Evolutionary conservation across 37 sponge, comb jelly and placozoan species (phyloP), one percentile per base, ranked within the genome.

Genomic region (Axinella damicornis): DNA sequence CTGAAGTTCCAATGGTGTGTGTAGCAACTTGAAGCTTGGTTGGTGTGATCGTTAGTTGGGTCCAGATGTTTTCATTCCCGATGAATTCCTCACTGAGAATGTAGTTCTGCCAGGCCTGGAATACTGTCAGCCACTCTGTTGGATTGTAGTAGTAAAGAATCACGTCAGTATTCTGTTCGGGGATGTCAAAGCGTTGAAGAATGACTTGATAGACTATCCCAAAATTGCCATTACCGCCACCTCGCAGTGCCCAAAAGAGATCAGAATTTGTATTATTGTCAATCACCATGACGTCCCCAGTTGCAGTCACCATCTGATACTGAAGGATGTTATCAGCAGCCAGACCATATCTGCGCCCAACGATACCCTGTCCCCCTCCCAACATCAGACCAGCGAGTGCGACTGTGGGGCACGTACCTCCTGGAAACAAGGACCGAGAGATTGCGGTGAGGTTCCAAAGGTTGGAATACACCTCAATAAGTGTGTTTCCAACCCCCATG

Each of bases 401-500:
- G 11, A 62, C 64, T 11, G 64, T 62, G 4, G 64, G 64, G 12
- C 64, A 62, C 5, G 64, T 62, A 62, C 64, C 64, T 5, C 64
- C 64, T 13, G 64, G 64, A 62, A 62, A 62, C 12, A 62, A 27
- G 28, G 64, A 62, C 28, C 64, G 64, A 11, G 28, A 5, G 46
- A 46, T 4, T 46, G 46, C 4, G 5, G 64, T 27, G 24, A 62
- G 64, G 64, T 62, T 62, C 64, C 64, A 62, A 62, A 62, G 64
- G 64, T 62, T 62, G 24, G 64, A 24, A 27, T 62, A 62, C 12
- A 62, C 64, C 12, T 62, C 64, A 28, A 62, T 62, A 5, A 62
- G 64, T 2, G 64, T 62, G 11, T 62, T 62, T 62, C 64, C 64
- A 62, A 27, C 64, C 11, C 64, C 64, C 64, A 62, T 62, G 64